These are phyloP conservation scores for Carollia perspicillata DNA, from an alignment of 2,113 vertebrate species.

Conservation along the genomic window DNA sequence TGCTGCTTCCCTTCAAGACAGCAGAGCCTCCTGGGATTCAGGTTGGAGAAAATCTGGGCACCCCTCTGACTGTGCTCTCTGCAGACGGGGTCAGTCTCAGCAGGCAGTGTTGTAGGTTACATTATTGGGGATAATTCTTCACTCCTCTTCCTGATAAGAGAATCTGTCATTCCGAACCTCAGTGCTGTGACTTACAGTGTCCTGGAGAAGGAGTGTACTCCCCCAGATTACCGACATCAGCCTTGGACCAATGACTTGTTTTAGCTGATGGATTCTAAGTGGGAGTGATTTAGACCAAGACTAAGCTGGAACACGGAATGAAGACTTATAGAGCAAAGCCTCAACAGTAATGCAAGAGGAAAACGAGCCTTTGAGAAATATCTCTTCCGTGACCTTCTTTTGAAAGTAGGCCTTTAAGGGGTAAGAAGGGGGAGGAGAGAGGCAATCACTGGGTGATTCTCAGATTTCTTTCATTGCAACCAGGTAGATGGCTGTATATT, in stretches of 20 bases:
- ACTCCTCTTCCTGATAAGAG: neutral
- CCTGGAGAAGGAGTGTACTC: neutral
- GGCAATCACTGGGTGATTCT: neutral
- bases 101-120: neutral
- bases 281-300: neutral
- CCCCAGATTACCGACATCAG: neutral
- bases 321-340: neutral
- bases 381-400: neutral
- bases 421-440: neutral
- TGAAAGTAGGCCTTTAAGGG: neutral
- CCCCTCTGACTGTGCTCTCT: neutral
- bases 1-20: neutral
- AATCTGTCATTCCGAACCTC: neutral
- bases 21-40: neutral
- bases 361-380: neutral
- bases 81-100: neutral
- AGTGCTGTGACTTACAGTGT: neutral
- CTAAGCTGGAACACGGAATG: neutral
- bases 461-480: neutral
- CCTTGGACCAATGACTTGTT: neutral
- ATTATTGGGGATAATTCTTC: neutral
- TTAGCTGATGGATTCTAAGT: neutral
- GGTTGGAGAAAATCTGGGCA: neutral
- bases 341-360: neutral
- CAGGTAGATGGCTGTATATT: neutral